Percentiles rank a stretch among this genome's conserved stretches.
These are phyloP conservation scores for Dermolepida albohirtum DNA, from an alignment of 2,888 invertebrate species.

Conservation along the genomic window DNA sequence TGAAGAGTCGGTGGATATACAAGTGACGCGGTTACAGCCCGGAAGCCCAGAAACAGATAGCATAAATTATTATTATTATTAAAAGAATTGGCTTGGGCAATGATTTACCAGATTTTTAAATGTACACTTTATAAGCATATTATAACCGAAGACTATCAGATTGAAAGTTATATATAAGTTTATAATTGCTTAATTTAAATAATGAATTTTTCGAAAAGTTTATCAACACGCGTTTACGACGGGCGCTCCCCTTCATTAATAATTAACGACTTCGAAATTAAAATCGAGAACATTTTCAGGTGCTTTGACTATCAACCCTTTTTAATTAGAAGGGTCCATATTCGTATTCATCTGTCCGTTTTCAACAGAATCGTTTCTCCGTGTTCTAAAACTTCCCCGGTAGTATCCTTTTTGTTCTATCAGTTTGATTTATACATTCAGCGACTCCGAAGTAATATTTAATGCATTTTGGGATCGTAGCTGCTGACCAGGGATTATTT, in stretches of 20 bases:
- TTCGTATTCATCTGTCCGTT: slow-evolving; percentile 18
- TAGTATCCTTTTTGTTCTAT: slow-evolving; percentile 2
- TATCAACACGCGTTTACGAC: background rate
- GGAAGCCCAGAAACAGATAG: no score
- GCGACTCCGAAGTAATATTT: slow-evolving; percentile 31
- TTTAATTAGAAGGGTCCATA: slow-evolving; percentile 33
- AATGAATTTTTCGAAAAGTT: no score
- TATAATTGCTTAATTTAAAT: no score
- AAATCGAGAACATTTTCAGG: slow-evolving; percentile 37
- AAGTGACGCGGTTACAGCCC: no score
- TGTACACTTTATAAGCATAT: no score
- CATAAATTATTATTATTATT: no score
- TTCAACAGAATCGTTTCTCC: slow-evolving; percentile 17
- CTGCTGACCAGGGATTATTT: slow-evolving; percentile 39
- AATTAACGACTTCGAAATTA: slow-evolving; percentile 32
- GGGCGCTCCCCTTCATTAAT: slow-evolving; percentile 24
- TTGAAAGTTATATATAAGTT: no score
- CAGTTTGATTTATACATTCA: slow-evolving; percentile 32
- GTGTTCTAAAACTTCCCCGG: background rate
- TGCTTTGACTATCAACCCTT: slow-evolving; percentile 36
- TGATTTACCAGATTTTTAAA: no score
- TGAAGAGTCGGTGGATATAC: no score
- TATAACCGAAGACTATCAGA: no score
- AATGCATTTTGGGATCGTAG: slow-evolving; percentile 40
- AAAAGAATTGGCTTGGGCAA: no score